Evolutionary conservation across 2,113 vertebrate species (phyloP).

Genomic region (Neolamprologus tretocephalus): DNA sequence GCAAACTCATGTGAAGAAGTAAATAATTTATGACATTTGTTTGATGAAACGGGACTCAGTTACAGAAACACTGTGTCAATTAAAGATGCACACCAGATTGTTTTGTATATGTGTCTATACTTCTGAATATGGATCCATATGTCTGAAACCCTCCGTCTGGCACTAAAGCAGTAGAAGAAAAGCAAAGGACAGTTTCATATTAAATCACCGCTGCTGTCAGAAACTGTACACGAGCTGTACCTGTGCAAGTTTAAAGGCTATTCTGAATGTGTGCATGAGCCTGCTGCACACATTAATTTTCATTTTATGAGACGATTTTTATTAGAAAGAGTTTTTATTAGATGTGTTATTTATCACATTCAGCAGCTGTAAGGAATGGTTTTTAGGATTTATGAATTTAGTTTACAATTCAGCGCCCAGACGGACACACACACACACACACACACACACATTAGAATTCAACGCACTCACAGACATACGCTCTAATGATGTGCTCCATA

Average conservation of each 20-base stretch:
- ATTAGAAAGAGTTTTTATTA: background rate
- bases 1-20: background rate
- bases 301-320: background rate
- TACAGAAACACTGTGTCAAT: background rate
- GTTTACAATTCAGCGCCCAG: background rate
- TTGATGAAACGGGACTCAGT: background rate
- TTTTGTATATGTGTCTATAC: background rate
- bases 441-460: background rate
- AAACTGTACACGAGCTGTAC: background rate
- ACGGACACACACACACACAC: background rate
- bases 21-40: background rate
- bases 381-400: conserved; percentile 1
- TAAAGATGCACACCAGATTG: background rate
- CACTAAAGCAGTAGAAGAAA: background rate
- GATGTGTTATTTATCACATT: background rate
- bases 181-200: background rate
- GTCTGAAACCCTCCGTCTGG: background rate
- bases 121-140: background rate
- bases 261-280: background rate
- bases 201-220: background rate
- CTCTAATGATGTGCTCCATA: conserved; percentile 29
- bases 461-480: background rate
- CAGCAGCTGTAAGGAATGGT: background rate
- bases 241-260: background rate
- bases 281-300: background rate